Percentiles rank a stretch among this genome's conserved stretches.
phyloP scores from a whole-genome alignment of 2,797 vertebrate species.

The Hypotaenidia philippensis region DNA sequence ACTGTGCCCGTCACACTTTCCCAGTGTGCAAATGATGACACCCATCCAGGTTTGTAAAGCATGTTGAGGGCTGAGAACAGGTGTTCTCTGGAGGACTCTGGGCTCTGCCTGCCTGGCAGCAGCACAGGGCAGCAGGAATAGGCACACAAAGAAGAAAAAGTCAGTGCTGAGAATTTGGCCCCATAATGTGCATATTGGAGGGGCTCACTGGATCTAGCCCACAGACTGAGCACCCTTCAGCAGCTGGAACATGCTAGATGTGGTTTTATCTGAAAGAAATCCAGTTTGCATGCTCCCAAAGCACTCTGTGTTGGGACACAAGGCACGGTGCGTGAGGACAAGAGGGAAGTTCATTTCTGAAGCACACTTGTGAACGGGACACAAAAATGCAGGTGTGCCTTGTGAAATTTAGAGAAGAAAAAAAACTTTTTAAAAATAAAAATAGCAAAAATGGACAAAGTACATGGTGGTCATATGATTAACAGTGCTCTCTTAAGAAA shows the following conservation, averaged over 20 bases:
- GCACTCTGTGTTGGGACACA: background rate
- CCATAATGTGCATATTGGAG: background rate
- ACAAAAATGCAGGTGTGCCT: background rate
- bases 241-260: background rate
- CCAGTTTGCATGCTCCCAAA: background rate
- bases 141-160: background rate
- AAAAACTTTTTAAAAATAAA: background rate
- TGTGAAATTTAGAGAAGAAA: background rate
- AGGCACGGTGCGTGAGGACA: accelerated
- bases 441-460: background rate
- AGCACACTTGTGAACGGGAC: background rate
- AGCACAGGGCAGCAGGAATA: background rate
- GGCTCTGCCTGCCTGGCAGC: background rate
- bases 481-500: background rate
- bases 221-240: background rate
- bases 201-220: background rate
- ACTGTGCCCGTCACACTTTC: background rate
- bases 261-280: background rate
- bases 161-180: background rate
- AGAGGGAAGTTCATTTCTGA: background rate
- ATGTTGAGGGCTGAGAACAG: background rate
- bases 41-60: background rate
- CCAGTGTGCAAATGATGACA: background rate
- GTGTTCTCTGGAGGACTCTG: background rate
- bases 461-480: background rate